Conservation (phyloP, 2,888 invertebrate species). For the Creontiades dilutus region DNA sequence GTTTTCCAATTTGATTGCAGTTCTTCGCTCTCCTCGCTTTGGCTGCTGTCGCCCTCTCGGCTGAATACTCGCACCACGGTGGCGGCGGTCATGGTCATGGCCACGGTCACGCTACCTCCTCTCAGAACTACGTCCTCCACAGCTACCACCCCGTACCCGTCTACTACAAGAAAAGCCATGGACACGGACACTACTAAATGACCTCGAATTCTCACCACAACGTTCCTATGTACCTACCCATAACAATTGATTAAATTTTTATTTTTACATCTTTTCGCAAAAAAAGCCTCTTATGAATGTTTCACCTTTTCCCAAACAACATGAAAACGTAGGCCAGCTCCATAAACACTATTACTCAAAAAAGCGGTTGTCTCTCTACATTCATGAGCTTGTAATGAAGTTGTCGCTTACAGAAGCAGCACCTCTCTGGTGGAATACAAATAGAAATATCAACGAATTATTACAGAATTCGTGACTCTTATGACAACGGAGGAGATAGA, state of each 20-base stretch:
- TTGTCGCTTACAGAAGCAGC: too few relatives aligned
- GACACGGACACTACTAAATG: conserved; percentile 68
- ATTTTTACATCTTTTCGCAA: conserved; percentile 4
- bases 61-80: conserved; percentile 69
- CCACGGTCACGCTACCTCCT: conserved; percentile 76
- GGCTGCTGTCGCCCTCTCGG: conserved; percentile 69
- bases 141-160: conserved; percentile 75
- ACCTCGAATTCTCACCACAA: neutral
- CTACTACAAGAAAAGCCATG: conserved; percentile 74
- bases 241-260: neutral
- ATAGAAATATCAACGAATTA: too few relatives aligned
- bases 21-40: conserved; percentile 70
- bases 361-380: too few relatives aligned
- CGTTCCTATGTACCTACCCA: conserved; percentile 26
- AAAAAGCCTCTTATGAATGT: too few relatives aligned
- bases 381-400: too few relatives aligned
- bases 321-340: too few relatives aligned
- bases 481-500: too few relatives aligned
- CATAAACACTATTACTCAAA: too few relatives aligned
- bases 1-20: conserved; percentile 54
- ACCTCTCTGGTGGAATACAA: too few relatives aligned
- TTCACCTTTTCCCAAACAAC: too few relatives aligned
- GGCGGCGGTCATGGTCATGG: conserved; percentile 72
- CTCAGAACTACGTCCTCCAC: conserved; percentile 75
- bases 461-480: too few relatives aligned